Evolutionary conservation across 2,113 vertebrate species (phyloP), one percentile per base, ranked within the genome.

Genomic region (Crotalus tigris): DNA sequence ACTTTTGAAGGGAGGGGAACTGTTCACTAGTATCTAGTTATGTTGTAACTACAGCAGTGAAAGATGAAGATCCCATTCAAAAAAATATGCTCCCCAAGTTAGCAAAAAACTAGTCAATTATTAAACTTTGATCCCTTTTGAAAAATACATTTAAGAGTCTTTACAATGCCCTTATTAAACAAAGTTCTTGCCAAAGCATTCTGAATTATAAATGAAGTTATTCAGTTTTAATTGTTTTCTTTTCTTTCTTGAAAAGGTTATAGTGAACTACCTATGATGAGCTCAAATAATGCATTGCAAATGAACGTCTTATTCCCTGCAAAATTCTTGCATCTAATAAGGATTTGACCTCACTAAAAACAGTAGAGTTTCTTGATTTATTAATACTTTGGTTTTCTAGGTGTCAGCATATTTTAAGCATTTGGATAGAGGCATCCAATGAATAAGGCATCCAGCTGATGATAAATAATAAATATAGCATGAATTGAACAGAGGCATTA

Each of bases 361-460:
- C 95, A 92, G 97, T 96, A 95, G 96, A 96, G 94, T 95, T 95
- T 95, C 85, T 94, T 97, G 96, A 98, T 97, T 97, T 98, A 97
- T 96, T 96, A 96, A 96, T 95, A 93, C 90, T 92, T 92, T 24
- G 75, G 15, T 95, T 97, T 96, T 97, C 94, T 94, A 96, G 89
- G 95, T 93, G 92, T 94, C 96, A 95, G 94, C 24, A n/a, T 96
- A 89, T 94, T 96, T 94, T 90, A 95, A 90, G 92, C 46, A 94
- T 94, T 89, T 57, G 89, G 3, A 92, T 92, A 95, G 90, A 95
- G 96, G 95, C 8, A 51, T 51, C 49, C 49, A 96, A 95, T 90
- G 29, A 24, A 58, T 54, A 69, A 95, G 95, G 93, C 94, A 94
- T 95, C 94, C 96, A 94, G 88, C 5, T 86, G n/a, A 94, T 23